phyloP scores from a whole-genome alignment of 2,888 invertebrate species.

The Rosalia funebris region DNA sequence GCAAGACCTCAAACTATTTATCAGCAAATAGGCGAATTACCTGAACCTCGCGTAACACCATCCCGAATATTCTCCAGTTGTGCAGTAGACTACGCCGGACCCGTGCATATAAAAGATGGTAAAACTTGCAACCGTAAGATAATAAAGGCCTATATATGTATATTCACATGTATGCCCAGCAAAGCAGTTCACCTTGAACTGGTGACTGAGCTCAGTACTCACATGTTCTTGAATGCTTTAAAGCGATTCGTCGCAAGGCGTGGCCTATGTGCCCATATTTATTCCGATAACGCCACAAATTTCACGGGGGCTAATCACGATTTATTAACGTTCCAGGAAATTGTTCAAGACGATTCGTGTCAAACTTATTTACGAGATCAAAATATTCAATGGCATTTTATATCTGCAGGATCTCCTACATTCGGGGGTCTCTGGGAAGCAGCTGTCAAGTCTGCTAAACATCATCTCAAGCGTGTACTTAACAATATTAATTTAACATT shows the following conservation, averaged over 20 bases:
- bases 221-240: slow-evolving; percentile 41
- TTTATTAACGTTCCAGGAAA: slow-evolving; percentile 1
- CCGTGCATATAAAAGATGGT: slow-evolving; percentile 38
- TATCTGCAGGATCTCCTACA: background rate
- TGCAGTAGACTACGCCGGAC: slow-evolving; percentile 45
- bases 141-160: slow-evolving; percentile 39
- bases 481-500: background rate
- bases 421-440: slow-evolving; percentile 23
- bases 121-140: slow-evolving; percentile 30
- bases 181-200: slow-evolving; percentile 43
- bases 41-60: slow-evolving; percentile 31
- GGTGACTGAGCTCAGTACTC: slow-evolving; percentile 34
- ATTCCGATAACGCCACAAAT: slow-evolving; percentile 49
- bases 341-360: background rate
- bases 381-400: slow-evolving; percentile 15
- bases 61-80: slow-evolving; percentile 33
- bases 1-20: background rate
- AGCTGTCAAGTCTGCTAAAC: slow-evolving; percentile 17
- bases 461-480: slow-evolving; percentile 10
- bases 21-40: slow-evolving; percentile 50
- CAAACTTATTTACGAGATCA: background rate
- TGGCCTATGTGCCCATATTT: slow-evolving; percentile 38
- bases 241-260: slow-evolving; percentile 45
- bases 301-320: slow-evolving; percentile 44
- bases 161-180: slow-evolving; percentile 40